phyloP scores from a whole-genome alignment of 1,140 invertebrate species.

The Coboldia fuscipes region DNA sequence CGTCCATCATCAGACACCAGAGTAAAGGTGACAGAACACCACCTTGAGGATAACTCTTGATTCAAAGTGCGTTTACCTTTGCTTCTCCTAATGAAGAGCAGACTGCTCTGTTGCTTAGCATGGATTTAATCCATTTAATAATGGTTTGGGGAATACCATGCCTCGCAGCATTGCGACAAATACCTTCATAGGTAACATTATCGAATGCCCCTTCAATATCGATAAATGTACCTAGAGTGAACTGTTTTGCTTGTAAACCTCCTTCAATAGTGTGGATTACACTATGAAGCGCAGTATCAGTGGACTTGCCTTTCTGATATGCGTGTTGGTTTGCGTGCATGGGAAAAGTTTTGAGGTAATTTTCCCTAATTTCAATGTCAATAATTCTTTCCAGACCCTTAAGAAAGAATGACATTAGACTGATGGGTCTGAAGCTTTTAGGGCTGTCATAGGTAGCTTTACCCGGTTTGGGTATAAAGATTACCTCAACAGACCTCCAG shows the following conservation, averaged over 20 bases:
- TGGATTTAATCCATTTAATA: too few relatives aligned
- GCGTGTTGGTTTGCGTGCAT: not conserved
- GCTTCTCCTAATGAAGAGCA: too few relatives aligned
- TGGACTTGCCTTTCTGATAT: not conserved
- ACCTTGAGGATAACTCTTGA: too few relatives aligned
- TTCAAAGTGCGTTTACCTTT: too few relatives aligned
- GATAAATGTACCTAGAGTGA: not conserved
- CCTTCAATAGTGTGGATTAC: not conserved
- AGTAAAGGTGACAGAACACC: too few relatives aligned
- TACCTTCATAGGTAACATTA: too few relatives aligned
- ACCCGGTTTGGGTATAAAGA: conserved; percentile 9
- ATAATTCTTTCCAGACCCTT: conserved; percentile 9
- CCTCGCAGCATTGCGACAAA: too few relatives aligned
- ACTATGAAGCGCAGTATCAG: not conserved
- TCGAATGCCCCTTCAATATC: conserved; percentile 1
- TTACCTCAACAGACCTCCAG: conserved; percentile 5
- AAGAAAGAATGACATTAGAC: conserved; percentile 10
- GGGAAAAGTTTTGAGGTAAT: not conserved
- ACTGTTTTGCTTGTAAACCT: not conserved
- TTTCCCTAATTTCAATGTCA: conserved; percentile 6
- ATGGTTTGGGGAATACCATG: too few relatives aligned
- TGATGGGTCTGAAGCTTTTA: conserved; percentile 9
- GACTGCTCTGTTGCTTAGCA: too few relatives aligned
- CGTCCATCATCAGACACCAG: too few relatives aligned
- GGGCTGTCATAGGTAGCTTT: conserved; percentile 3